phyloP scores from a whole-genome alignment of 2,797 vertebrate genomes.

The Pangasius krempfi region DNA sequence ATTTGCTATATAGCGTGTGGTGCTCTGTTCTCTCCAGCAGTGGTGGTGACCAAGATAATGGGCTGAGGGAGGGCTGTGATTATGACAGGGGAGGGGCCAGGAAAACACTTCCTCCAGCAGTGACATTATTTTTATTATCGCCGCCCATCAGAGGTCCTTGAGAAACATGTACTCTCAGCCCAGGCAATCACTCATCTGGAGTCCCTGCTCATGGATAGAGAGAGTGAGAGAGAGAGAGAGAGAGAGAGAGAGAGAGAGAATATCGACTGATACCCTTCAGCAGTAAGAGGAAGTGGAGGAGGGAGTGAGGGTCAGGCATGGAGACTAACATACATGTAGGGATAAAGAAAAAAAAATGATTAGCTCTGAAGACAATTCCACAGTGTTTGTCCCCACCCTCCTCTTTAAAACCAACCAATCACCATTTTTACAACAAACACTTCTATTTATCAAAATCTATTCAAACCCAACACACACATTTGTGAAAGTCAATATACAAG shows the following conservation, averaged over 20 bases:
- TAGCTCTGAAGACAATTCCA: slow-evolving; percentile 40
- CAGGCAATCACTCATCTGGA: slow-evolving; percentile 63
- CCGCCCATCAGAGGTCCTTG: slow-evolving; percentile 67
- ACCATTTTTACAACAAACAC: slow-evolving; percentile 17
- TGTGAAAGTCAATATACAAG: neutral
- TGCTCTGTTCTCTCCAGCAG: slow-evolving; percentile 33
- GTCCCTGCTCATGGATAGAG: slow-evolving; percentile 36
- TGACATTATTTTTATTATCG: slow-evolving; percentile 68
- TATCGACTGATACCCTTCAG: slow-evolving; percentile 57
- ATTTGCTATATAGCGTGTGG: neutral
- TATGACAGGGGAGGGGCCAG: slow-evolving; percentile 62
- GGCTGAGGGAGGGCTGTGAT: slow-evolving; percentile 55
- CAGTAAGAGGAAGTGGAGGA: slow-evolving; percentile 23
- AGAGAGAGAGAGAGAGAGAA: slow-evolving; percentile 34
- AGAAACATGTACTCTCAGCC: slow-evolving; percentile 66
- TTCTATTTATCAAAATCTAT: neutral
- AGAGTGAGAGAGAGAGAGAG: slow-evolving; percentile 35
- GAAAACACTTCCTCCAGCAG: slow-evolving; percentile 60
- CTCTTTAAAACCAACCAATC: slow-evolving; percentile 38
- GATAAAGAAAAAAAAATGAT: slow-evolving; percentile 49
- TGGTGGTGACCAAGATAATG: slow-evolving; percentile 54
- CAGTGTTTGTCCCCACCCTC: slow-evolving; percentile 18
- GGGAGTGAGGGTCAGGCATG: slow-evolving; percentile 25
- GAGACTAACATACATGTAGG: slow-evolving; percentile 30
- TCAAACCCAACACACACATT: neutral